phyloP scores from a whole-genome alignment of 2,113 vertebrate species.

The Grammomys surdaster region DNA sequence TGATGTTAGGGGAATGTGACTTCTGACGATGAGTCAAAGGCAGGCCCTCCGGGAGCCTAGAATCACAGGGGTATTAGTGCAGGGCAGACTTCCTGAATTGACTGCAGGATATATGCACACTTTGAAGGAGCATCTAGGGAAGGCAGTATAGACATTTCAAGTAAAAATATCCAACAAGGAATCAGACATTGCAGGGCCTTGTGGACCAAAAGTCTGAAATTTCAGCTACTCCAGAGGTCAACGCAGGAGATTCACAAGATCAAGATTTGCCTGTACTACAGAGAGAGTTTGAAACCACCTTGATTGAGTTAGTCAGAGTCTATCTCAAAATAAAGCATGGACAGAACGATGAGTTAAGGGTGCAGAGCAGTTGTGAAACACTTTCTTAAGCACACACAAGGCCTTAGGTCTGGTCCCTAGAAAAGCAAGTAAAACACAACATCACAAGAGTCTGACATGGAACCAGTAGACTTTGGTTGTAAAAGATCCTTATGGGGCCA shows the following conservation, averaged over 20 bases:
- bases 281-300: background rate
- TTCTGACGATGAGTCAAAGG: background rate
- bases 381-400: background rate
- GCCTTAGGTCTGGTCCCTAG: background rate
- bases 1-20: background rate
- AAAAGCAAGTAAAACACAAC: background rate
- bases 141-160: background rate
- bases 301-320: background rate
- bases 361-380: background rate
- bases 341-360: too few species aligned
- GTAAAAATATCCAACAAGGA: background rate
- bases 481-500: background rate
- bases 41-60: background rate
- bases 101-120: background rate
- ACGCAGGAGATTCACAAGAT: background rate
- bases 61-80: too few species aligned
- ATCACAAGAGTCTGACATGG: background rate
- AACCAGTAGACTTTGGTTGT: background rate
- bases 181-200: background rate
- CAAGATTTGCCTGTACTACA: background rate
- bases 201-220: background rate
- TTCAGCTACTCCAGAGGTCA: background rate
- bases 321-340: background rate
- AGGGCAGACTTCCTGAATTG: background rate
- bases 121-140: background rate